Evolutionary conservation across 2,888 invertebrate genomes (phyloP).

Genomic region (Ophion slaviceki): DNA sequence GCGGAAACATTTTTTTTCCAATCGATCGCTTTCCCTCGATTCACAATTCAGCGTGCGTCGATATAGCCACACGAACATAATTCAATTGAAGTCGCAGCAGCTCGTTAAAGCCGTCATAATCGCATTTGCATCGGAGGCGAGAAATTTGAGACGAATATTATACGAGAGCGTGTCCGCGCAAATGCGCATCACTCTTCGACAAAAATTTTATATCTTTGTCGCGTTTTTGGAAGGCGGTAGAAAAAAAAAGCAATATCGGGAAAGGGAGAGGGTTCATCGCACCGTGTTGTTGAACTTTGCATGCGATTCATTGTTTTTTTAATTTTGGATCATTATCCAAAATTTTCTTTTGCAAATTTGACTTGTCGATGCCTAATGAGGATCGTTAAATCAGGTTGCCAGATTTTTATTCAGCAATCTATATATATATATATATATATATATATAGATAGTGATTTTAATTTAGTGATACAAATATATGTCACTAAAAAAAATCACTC

Average conservation of each 20-base stretch:
- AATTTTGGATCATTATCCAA: not conserved
- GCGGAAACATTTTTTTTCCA: conserved; percentile 1
- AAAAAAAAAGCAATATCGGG: too few relatives aligned
- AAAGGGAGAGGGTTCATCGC: conserved; percentile 6
- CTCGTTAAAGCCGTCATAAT: not conserved
- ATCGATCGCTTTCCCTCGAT: conserved; percentile 1
- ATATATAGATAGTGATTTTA: not conserved
- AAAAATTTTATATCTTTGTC: conserved; percentile 32
- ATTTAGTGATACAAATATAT: not conserved
- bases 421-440: not conserved
- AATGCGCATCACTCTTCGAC: conserved; percentile 11
- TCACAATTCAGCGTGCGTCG: not conserved
- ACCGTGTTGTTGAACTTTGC: not conserved
- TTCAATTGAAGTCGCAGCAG: conserved; percentile 10
- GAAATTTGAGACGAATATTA: not conserved
- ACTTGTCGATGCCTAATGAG: too few relatives aligned
- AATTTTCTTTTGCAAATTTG: not conserved
- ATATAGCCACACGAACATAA: conserved; percentile 2
- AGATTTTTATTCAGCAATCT: too few relatives aligned
- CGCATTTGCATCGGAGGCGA: not conserved
- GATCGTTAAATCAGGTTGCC: too few relatives aligned
- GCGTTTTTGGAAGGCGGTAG: not conserved
- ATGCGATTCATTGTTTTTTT: not conserved
- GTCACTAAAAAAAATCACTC: too few relatives aligned
- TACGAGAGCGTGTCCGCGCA: not conserved